Percentiles rank a stretch among this genome's conserved stretches.
These are phyloP conservation scores for Megaceryle torquata DNA, from an alignment of 2,113 vertebrate genomes.

Conservation along the genomic window DNA sequence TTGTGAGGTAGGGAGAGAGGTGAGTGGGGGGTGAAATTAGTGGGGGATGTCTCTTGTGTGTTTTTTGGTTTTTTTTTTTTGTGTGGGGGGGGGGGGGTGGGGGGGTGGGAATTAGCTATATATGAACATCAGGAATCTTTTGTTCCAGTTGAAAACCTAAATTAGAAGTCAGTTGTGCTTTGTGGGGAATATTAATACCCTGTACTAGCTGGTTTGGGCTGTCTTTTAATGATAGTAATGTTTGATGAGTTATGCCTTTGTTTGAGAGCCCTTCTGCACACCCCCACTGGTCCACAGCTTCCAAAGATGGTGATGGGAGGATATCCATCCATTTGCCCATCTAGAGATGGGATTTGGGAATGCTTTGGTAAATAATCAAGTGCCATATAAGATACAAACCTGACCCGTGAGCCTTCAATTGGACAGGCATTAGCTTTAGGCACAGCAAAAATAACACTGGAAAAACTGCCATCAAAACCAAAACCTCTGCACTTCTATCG, in stretches of 20 bases:
- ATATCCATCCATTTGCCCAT: rapidly evolving
- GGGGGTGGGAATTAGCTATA: rapidly evolving
- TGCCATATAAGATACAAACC: not conserved
- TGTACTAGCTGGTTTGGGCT: not conserved
- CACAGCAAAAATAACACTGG: not conserved
- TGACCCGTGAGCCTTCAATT: not conserved
- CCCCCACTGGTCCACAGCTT: not conserved
- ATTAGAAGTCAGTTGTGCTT: not conserved
- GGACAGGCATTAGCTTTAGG: not conserved
- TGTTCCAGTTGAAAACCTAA: not conserved
- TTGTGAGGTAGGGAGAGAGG: too few relatives aligned
- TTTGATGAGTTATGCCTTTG: not conserved
- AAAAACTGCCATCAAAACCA: not conserved
- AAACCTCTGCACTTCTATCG: not conserved
- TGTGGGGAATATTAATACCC: not conserved
- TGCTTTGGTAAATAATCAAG: not conserved
- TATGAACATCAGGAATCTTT: not conserved
- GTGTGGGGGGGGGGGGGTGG: too few relatives aligned
- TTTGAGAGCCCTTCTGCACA: not conserved
- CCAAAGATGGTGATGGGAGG: not conserved
- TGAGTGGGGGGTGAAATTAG: too few relatives aligned
- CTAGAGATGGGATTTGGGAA: not conserved
- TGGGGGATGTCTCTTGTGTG: too few relatives aligned
- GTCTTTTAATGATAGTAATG: not conserved
- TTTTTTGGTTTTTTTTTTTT: too few relatives aligned